Evolutionary conservation across 92 coral and sea anemone species (phyloP), one percentile per base, ranked within the genome.

Genomic region (Siderastrea siderea): DNA sequence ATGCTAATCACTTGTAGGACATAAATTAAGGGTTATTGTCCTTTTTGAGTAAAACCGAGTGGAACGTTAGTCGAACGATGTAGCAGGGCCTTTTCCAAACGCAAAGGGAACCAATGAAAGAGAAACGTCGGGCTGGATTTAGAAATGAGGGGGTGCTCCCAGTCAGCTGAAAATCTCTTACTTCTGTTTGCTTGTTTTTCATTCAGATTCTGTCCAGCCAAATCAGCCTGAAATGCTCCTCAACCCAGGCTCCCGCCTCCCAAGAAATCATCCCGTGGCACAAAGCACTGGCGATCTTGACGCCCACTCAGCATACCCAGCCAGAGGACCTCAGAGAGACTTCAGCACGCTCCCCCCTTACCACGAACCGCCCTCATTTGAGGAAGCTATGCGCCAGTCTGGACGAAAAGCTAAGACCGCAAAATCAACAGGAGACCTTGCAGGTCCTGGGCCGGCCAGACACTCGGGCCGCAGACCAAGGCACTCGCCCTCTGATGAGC

Each of bases 361-460:
- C 87, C 94, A 95, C 68, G 98, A 95, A 53, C 98, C 96, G 1
- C 98, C 98, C 1, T 88, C 98, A 45, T 95, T 95, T 70, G 98
- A 95, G 71, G 98, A 95, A 70, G 98, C 98, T 62, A 89, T 95
- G 86, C 94, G 98, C 19, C 98, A 95, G 92, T 95, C 98, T 14
- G 93, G 92, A 60, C 85, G 91, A 44, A 95, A 93, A 57, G 84
- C 96, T 3, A 95, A 93, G 54, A 86, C 84, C 73, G 84, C 93
- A 61, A 86, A 92, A 2, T 95, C 98, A 5, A 95, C 96, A 14
- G 98, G 98, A 9, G 98, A 95, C 87, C 79, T 95, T 47, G 68
- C 88, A 2, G 77, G 80, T 3, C 88, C 89, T 7, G 94, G 94
- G 1, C 89, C 79, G 59, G 85, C 82, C 0, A 68, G 94, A 16